Evolutionary conservation across 1,140 invertebrate species (phyloP), one percentile per base, ranked within the genome.

Genomic region (Metaphire vulgaris): DNA sequence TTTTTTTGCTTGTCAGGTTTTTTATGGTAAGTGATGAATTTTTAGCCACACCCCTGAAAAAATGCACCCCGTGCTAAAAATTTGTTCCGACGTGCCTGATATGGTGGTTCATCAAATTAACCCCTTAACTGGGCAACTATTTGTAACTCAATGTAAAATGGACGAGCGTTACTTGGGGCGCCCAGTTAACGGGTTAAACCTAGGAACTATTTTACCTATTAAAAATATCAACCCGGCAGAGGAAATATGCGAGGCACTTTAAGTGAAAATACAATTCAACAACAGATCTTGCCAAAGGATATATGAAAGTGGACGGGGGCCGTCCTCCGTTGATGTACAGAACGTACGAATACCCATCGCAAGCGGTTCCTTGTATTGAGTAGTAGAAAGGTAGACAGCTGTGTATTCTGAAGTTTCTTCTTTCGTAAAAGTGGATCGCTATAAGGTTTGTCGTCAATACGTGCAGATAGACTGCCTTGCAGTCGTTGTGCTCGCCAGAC

Each of bases 301-400:
- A 86, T 83, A 83, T 65, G 12, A 88, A 69, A 29, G 87, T 91
- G 92, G 93, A 94, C 12, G 95, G 94, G 76, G 94, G 93, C 87
- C 97, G 93, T 33, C 96, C 95, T 69, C 94, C 95, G 87, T 99
- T 98, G 77, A 98, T 91, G 83, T 98, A 99, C 72, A 96, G 90
- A 33, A 98, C 96, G 86, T 98, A 98, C 12, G 93, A 96, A 87
- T 95, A 98, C 1, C 95, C 96, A 88, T 98, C 96, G 87, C 93
- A 92, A 80, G 92, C 92, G 82, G 92, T 91, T 64, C 94, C 95
- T 80, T 93, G 91, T 81, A 99, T 97, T 32, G 91, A 92, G 86
- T 99, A 99, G 87, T 98, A 99, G 86, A 96, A 96, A 32, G 96
- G 95, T 83, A 98, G 89, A 87, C 96, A 98, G 80, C 91, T 93